Base-by-base conservation (phyloP, 2,113 vertebrate genomes). In the Arvicanthis niloticus region DNA sequence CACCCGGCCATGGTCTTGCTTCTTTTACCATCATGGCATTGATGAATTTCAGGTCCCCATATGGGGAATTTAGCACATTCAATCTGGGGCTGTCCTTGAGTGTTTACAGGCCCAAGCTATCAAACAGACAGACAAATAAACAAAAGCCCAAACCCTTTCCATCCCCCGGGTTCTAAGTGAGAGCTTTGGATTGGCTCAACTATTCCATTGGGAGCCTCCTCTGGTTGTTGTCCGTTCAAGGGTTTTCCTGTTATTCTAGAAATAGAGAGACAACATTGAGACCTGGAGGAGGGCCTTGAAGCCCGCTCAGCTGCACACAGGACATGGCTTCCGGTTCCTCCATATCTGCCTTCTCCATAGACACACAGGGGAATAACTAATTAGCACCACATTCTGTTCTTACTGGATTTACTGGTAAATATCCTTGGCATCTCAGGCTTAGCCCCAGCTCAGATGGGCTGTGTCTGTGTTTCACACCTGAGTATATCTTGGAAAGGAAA, bases 151-250 rank as follows among this genome's bases (percentile, higher is more conserved):
- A 89, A 4, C 4, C 89, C 70, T 7, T 58, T 95, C 73, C 60
- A 21, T 65, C 85, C n/a, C 51, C 8, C 24, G 65, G 5, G 24
- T 81, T 81, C 13, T 78, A 37, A 78, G 15, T 60, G 65, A 31
- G 37, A 62, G 91, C 45, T 91, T 37, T 76, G 5, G 86, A 42
- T 82, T 90, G 84, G 86, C 88, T 82, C 93, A 62, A 48, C 68
- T 86, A 72, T 29, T 93, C 48, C 97, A 88, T 21, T 0, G 90
- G 90, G 65, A 88, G 0, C 0, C 87, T 97, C 87, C 60, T 96
- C 82, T 97, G 95, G 70, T 96, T 96, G 96, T 94, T 95, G 81
- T 96, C 93, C 91, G 96, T 93, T 94, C 89, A 90, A 89, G 31
- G 62, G 26, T 58, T 96, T 95, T 62, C 76, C 91, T 88, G n/a